These are phyloP conservation scores for Homarus gammarus DNA, from an alignment of 2,888 invertebrate genomes.

Conservation along the genomic window DNA sequence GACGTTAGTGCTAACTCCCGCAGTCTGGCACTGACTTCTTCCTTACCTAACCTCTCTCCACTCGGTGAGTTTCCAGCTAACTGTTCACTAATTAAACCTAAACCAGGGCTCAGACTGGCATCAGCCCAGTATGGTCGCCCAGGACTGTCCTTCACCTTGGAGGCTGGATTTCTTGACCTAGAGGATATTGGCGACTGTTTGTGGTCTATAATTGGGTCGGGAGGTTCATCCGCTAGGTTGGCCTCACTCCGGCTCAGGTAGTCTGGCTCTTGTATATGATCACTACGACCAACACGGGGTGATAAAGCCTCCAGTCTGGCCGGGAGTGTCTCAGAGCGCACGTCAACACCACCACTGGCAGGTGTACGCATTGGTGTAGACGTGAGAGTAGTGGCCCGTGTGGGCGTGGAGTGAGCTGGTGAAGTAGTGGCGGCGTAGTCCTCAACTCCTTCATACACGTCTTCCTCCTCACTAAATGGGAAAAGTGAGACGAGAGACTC, in stretches of 20 bases:
- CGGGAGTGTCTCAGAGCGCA: conserved; percentile 58
- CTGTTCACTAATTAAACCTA: conserved; percentile 64
- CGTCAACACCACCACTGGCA: conserved; percentile 20
- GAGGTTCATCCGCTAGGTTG: conserved; percentile 27
- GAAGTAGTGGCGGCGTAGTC: conserved; percentile 47
- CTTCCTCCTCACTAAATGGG: conserved; percentile 74
- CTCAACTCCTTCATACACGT: conserved; percentile 59
- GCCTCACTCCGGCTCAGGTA: conserved; percentile 55
- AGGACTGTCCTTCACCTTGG: conserved; percentile 48
- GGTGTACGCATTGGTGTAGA: conserved; percentile 51
- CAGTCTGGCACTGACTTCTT: conserved; percentile 76
- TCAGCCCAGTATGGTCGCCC: conserved; percentile 70
- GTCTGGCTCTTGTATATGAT: conserved; percentile 47
- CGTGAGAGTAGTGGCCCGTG: conserved; percentile 44
- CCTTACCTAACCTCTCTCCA: conserved; percentile 61
- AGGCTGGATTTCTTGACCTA: conserved; percentile 21
- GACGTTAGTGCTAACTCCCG: conserved; percentile 77
- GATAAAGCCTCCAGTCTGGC: conserved; percentile 47
- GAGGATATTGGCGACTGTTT: conserved; percentile 32
- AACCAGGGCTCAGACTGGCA: conserved; percentile 57
- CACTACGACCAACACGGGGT: conserved; percentile 37
- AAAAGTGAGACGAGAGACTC: conserved; percentile 74
- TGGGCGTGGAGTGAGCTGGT: conserved; percentile 47
- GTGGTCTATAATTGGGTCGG: conserved; percentile 12
- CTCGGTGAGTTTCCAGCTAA: conserved; percentile 23